Percentiles rank a stretch among this genome's conserved stretches.
phyloP scores from a whole-genome alignment of 1,140 invertebrate genomes.

The Tachypleus tridentatus region DNA sequence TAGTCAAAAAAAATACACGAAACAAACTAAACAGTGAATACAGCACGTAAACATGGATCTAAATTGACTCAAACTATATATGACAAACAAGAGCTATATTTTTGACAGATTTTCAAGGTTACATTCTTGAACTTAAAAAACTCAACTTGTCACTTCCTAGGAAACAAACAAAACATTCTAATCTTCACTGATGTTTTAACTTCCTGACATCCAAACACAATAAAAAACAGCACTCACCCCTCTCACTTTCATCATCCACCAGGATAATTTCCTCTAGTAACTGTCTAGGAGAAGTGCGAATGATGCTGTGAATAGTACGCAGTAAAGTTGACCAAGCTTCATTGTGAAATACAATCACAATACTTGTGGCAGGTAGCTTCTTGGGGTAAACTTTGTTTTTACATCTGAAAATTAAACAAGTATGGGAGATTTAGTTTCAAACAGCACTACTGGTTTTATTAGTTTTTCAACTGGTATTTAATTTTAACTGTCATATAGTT shows the following conservation, averaged over 20 bases:
- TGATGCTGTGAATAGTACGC: constrained; percentile 38
- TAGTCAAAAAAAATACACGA: no score
- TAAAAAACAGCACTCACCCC: constrained; percentile 23
- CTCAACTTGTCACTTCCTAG: constrained; percentile 10
- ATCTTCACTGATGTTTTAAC: no score
- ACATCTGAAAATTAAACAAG: constrained; percentile 17
- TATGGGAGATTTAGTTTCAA: neutral
- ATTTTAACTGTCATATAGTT: neutral
- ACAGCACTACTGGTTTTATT: neutral
- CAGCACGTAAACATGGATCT: no score
- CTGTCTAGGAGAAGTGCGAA: constrained; percentile 34
- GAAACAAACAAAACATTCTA: no score
- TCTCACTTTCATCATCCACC: constrained; percentile 42
- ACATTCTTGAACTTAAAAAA: no score
- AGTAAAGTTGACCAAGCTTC: constrained; percentile 41
- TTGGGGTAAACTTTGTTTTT: constrained; percentile 24
- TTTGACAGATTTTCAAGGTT: no score
- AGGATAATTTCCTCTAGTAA: constrained; percentile 39
- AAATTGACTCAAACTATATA: no score
- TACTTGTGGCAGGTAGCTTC: constrained; percentile 30
- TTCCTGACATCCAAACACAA: constrained; percentile 4
- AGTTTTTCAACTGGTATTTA: neutral
- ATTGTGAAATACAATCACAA: constrained; percentile 42
- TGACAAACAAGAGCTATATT: no score
- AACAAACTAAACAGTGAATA: no score